A percentile compares a stretch with the other conserved stretches of the same genome.
phyloP scores from a whole-genome alignment of 2,797 vertebrate species.

The Ceryle rudis region DNA sequence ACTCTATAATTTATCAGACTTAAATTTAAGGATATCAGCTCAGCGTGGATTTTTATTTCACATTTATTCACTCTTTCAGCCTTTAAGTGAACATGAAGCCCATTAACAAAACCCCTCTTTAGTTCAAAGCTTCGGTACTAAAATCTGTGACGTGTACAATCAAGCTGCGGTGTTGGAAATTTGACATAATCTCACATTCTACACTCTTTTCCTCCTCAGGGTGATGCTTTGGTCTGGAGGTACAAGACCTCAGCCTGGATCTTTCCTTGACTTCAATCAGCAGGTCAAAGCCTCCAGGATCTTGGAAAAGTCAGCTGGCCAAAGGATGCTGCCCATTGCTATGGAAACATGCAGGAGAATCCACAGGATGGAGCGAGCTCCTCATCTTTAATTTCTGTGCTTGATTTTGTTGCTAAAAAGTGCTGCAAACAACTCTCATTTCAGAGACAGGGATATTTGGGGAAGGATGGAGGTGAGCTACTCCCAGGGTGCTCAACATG shows the following conservation, averaged over 20 bases:
- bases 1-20: slow-evolving; percentile 3
- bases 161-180: neutral
- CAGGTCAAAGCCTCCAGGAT: neutral
- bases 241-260: neutral
- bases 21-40: slow-evolving; percentile 16
- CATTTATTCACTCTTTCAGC: slow-evolving; percentile 18
- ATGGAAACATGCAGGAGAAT: neutral
- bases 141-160: neutral
- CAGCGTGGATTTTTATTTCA: neutral
- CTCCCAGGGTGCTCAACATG: fast-evolving
- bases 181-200: neutral
- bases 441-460: fast-evolving
- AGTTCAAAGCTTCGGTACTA: neutral
- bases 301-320: neutral
- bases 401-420: neutral
- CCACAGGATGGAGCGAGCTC: neutral
- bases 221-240: neutral
- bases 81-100: neutral
- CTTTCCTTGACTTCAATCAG: neutral
- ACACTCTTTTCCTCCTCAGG: neutral
- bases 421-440: fast-evolving
- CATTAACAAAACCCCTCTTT: neutral
- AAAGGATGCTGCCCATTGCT: neutral
- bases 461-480: neutral
- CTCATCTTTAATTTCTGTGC: neutral